phyloP scores from a whole-genome alignment of 2,113 vertebrate genomes.

The Euleptes europaea region DNA sequence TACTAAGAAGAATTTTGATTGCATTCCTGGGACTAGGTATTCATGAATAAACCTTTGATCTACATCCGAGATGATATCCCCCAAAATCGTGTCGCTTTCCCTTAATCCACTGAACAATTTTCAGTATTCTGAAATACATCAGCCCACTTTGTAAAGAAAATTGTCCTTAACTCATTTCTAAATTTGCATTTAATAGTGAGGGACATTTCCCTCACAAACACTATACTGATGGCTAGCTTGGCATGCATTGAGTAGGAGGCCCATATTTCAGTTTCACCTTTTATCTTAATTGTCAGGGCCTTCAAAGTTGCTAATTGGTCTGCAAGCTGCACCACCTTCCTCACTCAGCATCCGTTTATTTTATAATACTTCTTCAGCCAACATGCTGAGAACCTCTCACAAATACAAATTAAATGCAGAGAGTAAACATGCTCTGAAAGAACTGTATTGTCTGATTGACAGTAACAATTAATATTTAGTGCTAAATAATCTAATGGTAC shows the following conservation, averaged over 20 bases:
- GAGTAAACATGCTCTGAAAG: background rate
- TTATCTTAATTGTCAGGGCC: conserved; percentile 26
- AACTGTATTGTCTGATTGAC: background rate
- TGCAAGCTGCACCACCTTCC: conserved; percentile 37
- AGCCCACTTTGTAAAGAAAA: background rate
- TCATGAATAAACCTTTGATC: background rate
- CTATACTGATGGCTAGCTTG: conserved; percentile 7
- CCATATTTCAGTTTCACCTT: conserved; percentile 34
- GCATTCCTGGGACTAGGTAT: too few relatives aligned
- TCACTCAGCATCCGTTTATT: conserved; percentile 30
- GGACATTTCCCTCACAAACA: background rate
- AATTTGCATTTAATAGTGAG: conserved; percentile 15
- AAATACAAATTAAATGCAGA: conserved; percentile 6
- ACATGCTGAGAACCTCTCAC: background rate
- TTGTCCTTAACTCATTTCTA: conserved; percentile 1
- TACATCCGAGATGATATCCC: background rate
- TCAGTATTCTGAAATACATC: conserved; percentile 35
- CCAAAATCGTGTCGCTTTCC: background rate
- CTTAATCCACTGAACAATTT: background rate
- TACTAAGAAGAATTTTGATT: too few relatives aligned
- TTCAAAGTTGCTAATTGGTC: conserved; percentile 45
- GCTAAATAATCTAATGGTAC: background rate
- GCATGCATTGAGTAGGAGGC: conserved; percentile 44
- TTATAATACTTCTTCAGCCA: background rate
- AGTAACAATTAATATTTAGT: background rate